phyloP scores from a whole-genome alignment of 2,888 invertebrate species.

The Lasioglossum pauxillum region DNA sequence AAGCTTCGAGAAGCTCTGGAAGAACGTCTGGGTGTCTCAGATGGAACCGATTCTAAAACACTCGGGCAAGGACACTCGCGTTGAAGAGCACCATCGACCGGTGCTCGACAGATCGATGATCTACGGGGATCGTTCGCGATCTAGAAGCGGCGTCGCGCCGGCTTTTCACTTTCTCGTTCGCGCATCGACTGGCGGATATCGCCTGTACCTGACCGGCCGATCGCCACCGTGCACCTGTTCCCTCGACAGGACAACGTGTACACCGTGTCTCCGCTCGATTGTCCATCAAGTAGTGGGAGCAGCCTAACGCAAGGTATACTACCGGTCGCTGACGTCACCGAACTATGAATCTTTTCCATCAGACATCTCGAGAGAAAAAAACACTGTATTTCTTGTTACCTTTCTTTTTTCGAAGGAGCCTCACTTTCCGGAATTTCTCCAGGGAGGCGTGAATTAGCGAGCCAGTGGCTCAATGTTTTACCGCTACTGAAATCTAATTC shows the following conservation, averaged over 20 bases:
- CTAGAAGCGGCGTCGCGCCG: constrained; percentile 37
- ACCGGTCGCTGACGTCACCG: constrained; percentile 57
- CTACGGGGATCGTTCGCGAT: constrained; percentile 17
- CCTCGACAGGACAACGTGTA: constrained; percentile 59
- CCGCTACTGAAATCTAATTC: background rate
- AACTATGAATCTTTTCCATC: constrained; percentile 16
- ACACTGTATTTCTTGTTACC: background rate
- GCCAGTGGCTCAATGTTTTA: background rate
- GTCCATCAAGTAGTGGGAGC: constrained; percentile 68
- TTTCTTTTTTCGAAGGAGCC: background rate
- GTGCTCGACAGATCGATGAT: constrained; percentile 14
- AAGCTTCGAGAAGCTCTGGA: background rate
- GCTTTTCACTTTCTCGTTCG: constrained; percentile 72
- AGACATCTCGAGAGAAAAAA: background rate
- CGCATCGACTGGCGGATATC: constrained; percentile 69
- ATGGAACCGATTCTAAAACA: background rate
- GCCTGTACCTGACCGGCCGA: constrained; percentile 65
- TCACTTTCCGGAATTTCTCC: constrained; percentile 10
- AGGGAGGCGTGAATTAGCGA: background rate
- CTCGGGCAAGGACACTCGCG: constrained; percentile 30
- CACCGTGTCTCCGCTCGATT: constrained; percentile 54
- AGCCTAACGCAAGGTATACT: constrained; percentile 10
- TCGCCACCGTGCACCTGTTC: constrained; percentile 72
- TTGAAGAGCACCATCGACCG: background rate
- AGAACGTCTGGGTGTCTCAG: background rate